Evolutionary conservation across 1,140 invertebrate species (phyloP).

Genomic region (Zophobas atratus): DNA sequence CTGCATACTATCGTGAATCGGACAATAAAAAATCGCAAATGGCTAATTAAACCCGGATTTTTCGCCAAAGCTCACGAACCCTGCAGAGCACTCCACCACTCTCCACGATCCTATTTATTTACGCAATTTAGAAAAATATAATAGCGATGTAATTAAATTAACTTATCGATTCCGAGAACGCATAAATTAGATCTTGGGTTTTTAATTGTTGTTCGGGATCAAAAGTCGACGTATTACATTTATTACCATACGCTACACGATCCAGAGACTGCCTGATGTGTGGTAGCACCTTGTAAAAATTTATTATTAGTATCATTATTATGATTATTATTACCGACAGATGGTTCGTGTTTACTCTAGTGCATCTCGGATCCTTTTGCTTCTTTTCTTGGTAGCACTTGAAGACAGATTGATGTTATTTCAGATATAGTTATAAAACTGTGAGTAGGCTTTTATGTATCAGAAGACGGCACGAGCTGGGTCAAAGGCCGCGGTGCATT

Average conservation of each 20-base stretch:
- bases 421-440: constrained; percentile 35
- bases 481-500: constrained; percentile 33
- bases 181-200: constrained; percentile 3
- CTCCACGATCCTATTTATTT: no score
- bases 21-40: constrained; percentile 19
- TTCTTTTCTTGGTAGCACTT: constrained; percentile 34
- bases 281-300: constrained; percentile 9
- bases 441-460: constrained; percentile 33
- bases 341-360: constrained; percentile 16
- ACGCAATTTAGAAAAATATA: no score
- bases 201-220: constrained; percentile 19
- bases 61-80: background rate
- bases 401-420: constrained; percentile 37
- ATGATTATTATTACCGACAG: constrained; percentile 4
- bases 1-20: constrained; percentile 18
- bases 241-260: background rate
- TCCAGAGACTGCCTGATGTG: background rate
- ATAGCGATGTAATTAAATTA: background rate
- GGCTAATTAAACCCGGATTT: constrained; percentile 14
- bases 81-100: no score
- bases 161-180: constrained; percentile 9
- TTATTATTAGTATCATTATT: constrained; percentile 24
- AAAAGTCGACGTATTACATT: constrained; percentile 18
- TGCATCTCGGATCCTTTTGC: background rate
- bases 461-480: constrained; percentile 33